Conservation (phyloP, 2,888 invertebrate genomes). For the Meloe dianella region DNA sequence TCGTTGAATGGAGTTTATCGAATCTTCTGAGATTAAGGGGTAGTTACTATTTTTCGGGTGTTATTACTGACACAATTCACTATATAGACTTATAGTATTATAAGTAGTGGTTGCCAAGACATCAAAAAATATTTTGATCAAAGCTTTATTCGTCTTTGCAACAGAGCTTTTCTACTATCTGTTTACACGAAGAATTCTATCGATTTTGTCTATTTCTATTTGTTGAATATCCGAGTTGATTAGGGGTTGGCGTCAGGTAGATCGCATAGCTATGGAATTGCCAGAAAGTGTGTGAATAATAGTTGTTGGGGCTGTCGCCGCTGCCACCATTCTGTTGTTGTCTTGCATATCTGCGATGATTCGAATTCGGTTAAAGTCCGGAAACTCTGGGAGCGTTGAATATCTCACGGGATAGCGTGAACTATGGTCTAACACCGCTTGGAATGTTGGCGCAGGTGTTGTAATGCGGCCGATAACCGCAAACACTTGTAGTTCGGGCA, state of each 20-base stretch:
- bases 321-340: not conserved
- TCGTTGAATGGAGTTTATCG: not conserved
- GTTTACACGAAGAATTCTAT: not conserved
- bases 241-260: not conserved
- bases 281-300: not conserved
- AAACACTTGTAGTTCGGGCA: conserved; percentile 47
- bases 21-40: conserved; percentile 1
- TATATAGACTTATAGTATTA: not conserved
- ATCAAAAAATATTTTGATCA: not conserved
- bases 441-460: conserved; percentile 50
- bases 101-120: not conserved
- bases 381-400: conserved; percentile 16
- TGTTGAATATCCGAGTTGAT: not conserved
- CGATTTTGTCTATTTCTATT: not conserved
- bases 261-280: not conserved
- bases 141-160: not conserved
- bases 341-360: conserved; percentile 11
- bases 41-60: conserved; percentile 3
- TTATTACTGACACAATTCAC: conserved; percentile 8
- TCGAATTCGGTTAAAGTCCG: conserved; percentile 5
- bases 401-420: conserved; percentile 26
- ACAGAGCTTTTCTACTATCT: too few species aligned
- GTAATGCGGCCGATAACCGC: conserved; percentile 49
- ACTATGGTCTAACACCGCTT: conserved; percentile 38
- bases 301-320: not conserved